Conservation (phyloP, 2,113 vertebrate species). For the Prochilodus magdalenae region DNA sequence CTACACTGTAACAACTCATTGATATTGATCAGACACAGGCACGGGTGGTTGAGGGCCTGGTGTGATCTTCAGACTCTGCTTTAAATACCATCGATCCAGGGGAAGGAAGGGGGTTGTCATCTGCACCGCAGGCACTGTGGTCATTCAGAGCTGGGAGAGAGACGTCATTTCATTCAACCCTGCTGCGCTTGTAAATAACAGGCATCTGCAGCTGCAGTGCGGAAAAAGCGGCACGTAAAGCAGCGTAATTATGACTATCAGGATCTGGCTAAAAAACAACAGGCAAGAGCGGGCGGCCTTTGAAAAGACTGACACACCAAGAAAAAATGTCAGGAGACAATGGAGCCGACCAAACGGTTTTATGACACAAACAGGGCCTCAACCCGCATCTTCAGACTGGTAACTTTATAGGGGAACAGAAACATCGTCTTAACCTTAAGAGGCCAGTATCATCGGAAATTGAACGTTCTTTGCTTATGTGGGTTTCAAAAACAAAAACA, state of each 20-base stretch:
- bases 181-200: constrained; percentile 53
- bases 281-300: constrained; percentile 2
- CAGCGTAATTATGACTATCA: constrained; percentile 41
- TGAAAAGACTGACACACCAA: constrained; percentile 9
- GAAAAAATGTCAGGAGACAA: neutral
- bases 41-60: constrained; percentile 31
- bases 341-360: neutral
- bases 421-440: too few species aligned
- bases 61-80: constrained; percentile 11
- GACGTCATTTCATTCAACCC: constrained; percentile 36
- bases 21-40: constrained; percentile 29
- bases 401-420: too few species aligned
- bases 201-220: constrained; percentile 43
- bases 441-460: too few species aligned
- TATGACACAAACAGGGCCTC: too few species aligned
- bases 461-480: too few species aligned
- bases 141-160: constrained; percentile 33
- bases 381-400: too few species aligned
- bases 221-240: constrained; percentile 33
- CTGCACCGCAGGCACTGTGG: neutral
- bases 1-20: constrained; percentile 10
- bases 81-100: constrained; percentile 27
- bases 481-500: too few species aligned
- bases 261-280: constrained; percentile 22
- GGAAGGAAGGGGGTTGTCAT: constrained; percentile 10